Percentiles rank a stretch among this genome's conserved stretches.
Evolutionary conservation across 2,113 vertebrate genomes (phyloP).

Genomic region (Chloroceryle aenea): DNA sequence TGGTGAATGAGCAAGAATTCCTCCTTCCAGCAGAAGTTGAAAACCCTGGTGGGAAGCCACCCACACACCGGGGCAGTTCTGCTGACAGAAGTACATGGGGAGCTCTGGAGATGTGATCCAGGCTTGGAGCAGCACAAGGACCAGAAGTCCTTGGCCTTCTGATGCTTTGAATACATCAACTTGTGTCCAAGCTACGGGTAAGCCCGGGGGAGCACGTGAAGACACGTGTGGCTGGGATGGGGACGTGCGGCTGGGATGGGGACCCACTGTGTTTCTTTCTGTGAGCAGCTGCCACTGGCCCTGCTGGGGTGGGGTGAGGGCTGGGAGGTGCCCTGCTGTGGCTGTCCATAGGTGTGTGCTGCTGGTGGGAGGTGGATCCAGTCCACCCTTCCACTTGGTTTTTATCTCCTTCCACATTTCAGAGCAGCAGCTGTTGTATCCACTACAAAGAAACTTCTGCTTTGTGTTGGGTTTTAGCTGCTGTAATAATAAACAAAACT

Average conservation of each 20-base stretch:
- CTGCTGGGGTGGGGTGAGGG: background rate
- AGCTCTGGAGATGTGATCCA: background rate
- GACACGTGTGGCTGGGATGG: no score
- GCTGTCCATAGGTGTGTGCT: background rate
- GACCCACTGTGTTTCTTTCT: rapidly evolving
- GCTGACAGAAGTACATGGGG: background rate
- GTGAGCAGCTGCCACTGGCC: background rate
- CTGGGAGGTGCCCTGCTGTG: background rate
- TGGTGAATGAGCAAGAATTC: background rate
- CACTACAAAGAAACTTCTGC: background rate
- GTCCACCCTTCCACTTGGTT: background rate
- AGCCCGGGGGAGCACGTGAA: background rate
- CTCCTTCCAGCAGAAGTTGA: background rate
- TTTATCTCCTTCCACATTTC: background rate
- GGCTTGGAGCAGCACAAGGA: background rate
- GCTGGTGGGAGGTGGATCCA: background rate
- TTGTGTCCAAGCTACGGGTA: background rate
- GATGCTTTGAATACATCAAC: background rate
- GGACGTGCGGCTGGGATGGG: background rate
- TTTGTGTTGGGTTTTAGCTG: background rate
- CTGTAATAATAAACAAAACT: background rate
- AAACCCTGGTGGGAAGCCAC: background rate
- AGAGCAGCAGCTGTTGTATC: background rate
- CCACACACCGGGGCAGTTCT: background rate
- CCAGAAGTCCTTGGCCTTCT: background rate